phyloP scores from a whole-genome alignment of 2,888 invertebrate species.

The Cordilura impudica region DNA sequence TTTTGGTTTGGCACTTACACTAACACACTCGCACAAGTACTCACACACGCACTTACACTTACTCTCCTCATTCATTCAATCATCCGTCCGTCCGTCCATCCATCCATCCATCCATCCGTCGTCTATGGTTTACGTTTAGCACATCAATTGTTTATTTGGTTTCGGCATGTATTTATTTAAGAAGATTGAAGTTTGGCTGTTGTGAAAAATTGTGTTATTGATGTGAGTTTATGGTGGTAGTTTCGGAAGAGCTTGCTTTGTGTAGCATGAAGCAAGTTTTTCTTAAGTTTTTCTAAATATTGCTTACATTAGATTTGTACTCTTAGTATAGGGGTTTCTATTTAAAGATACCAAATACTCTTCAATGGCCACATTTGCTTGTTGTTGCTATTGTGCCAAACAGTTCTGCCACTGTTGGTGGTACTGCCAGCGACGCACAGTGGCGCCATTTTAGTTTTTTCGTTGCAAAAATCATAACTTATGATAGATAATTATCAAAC shows the following conservation, averaged over 20 bases:
- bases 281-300: not conserved
- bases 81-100: not conserved
- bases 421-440: too few relatives aligned
- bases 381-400: not conserved
- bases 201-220: not conserved
- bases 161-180: not conserved
- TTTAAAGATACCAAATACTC: not conserved
- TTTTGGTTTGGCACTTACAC: not conserved
- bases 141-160: conserved; percentile 12
- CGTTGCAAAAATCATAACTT: too few relatives aligned
- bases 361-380: not conserved
- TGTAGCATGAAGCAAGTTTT: not conserved
- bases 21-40: too few relatives aligned
- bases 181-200: conserved; percentile 17
- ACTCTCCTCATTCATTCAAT: not conserved
- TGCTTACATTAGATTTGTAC: too few relatives aligned
- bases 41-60: too few relatives aligned
- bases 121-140: not conserved
- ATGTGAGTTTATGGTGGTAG: not conserved
- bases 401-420: not conserved
- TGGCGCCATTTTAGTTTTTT: too few relatives aligned
- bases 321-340: too few relatives aligned
- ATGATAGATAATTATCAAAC: too few relatives aligned
- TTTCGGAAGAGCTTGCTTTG: not conserved
- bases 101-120: not conserved